Conservation (phyloP, 1,140 invertebrate genomes). For the Coboldia fuscipes region DNA sequence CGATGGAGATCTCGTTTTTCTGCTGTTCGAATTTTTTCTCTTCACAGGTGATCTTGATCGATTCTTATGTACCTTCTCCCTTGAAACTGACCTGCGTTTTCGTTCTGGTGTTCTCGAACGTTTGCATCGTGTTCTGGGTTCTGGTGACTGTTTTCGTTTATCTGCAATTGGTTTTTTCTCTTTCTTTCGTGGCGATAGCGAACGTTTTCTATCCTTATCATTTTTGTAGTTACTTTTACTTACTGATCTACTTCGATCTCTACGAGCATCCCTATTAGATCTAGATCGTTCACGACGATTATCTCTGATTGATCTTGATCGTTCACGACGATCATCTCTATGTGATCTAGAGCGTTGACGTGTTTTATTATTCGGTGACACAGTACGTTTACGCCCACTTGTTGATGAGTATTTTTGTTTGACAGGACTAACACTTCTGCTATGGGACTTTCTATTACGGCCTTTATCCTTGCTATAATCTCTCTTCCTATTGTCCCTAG, state of each 20-base stretch:
- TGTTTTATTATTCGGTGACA: not conserved
- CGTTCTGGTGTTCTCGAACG: not conserved
- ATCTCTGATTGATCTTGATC: not conserved
- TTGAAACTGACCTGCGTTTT: not conserved
- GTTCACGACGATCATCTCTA: not conserved
- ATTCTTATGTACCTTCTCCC: not conserved
- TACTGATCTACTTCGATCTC: not conserved
- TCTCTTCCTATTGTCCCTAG: too few species aligned
- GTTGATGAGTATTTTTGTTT: conserved; percentile 5
- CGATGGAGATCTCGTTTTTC: not conserved
- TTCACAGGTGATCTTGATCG: not conserved
- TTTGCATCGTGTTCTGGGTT: not conserved
- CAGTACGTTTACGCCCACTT: not conserved
- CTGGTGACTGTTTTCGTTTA: conserved; percentile 5
- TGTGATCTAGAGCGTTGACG: too few species aligned
- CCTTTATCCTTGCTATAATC: too few species aligned
- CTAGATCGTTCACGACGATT: not conserved
- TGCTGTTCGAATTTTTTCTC: not conserved
- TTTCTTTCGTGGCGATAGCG: too few species aligned
- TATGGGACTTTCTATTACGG: too few species aligned
- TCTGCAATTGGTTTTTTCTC: too few species aligned
- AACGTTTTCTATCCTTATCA: not conserved
- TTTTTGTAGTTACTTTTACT: not conserved
- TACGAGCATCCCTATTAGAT: not conserved
- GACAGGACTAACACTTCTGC: too few species aligned